These are phyloP conservation scores for Rhizoglyphus robini DNA, from an alignment of 1,140 invertebrate genomes.

Conservation along the genomic window DNA sequence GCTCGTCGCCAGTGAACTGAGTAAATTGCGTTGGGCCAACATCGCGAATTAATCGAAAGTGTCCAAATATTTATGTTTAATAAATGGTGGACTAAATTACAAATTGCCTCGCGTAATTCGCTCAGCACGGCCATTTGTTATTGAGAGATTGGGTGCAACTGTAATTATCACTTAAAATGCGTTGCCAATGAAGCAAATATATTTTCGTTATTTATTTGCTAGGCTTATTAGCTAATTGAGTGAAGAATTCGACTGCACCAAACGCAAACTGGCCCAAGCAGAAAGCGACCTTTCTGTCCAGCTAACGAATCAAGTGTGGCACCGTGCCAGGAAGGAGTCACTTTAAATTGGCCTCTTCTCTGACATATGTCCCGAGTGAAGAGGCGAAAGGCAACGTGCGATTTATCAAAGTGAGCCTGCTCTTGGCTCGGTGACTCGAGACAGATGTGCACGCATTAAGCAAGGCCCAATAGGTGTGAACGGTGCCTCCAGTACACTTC, in stretches of 20 bases:
- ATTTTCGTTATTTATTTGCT: background rate
- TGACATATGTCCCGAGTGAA: too few relatives aligned
- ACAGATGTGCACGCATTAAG: background rate
- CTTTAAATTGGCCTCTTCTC: too few relatives aligned
- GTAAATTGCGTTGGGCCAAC: background rate
- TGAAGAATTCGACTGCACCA: background rate
- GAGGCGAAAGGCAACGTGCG: too few relatives aligned
- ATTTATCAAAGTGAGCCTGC: too few relatives aligned
- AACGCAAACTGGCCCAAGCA: background rate
- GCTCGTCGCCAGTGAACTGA: background rate
- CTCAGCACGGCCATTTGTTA: too few relatives aligned
- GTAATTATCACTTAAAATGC: too few relatives aligned
- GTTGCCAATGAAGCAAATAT: background rate
- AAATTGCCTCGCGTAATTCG: background rate
- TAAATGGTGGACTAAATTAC: slow-evolving; percentile 8
- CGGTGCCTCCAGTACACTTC: too few relatives aligned
- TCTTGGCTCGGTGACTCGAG: too few relatives aligned
- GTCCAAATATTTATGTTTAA: slow-evolving; percentile 13
- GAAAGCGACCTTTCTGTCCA: too few relatives aligned
- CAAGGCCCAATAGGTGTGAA: background rate
- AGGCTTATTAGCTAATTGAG: slow-evolving; percentile 9
- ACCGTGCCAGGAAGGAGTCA: too few relatives aligned
- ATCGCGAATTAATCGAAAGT: background rate
- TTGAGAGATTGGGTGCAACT: too few relatives aligned
- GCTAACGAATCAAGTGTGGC: too few relatives aligned